Evolutionary conservation across 1,140 invertebrate species (phyloP).

Genomic region (Scaptomyza hsui): DNA sequence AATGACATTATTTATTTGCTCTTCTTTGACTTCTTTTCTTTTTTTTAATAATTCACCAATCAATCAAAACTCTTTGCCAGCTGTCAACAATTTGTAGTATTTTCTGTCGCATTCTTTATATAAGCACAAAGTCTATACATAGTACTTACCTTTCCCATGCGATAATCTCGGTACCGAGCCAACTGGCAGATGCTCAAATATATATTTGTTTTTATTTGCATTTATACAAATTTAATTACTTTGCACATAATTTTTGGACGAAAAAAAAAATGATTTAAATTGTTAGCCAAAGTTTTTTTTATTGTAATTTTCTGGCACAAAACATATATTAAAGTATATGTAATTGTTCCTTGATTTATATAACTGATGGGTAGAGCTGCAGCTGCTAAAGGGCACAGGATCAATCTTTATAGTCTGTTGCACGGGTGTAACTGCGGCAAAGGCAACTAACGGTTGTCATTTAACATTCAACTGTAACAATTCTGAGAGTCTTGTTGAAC

Average conservation of each 20-base stretch:
- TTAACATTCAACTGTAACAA: too few species aligned
- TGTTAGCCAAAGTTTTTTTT: slow-evolving; percentile 27
- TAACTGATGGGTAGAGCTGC: too few species aligned
- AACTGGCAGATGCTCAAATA: slow-evolving; percentile 65
- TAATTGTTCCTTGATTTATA: too few species aligned
- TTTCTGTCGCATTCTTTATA: slow-evolving; percentile 8
- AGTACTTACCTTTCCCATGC: slow-evolving; percentile 70
- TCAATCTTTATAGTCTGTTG: too few species aligned
- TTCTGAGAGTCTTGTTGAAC: too few species aligned
- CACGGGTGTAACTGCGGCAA: too few species aligned
- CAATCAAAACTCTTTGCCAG: neutral
- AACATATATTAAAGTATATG: too few species aligned
- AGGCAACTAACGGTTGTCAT: too few species aligned
- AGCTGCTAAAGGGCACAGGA: too few species aligned
- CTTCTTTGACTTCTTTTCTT: neutral
- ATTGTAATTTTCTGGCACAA: too few species aligned
- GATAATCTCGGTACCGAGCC: slow-evolving; percentile 29
- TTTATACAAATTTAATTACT: slow-evolving; percentile 61
- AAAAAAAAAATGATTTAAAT: slow-evolving; percentile 13
- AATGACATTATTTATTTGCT: slow-evolving; percentile 41
- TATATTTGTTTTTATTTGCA: slow-evolving; percentile 19
- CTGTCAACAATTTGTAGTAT: neutral
- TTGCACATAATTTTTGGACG: slow-evolving; percentile 33
- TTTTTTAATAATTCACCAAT: neutral
- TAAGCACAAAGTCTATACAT: slow-evolving; percentile 27